Conservation (phyloP, 2,888 invertebrate species). For the Oscheius onirici region DNA sequence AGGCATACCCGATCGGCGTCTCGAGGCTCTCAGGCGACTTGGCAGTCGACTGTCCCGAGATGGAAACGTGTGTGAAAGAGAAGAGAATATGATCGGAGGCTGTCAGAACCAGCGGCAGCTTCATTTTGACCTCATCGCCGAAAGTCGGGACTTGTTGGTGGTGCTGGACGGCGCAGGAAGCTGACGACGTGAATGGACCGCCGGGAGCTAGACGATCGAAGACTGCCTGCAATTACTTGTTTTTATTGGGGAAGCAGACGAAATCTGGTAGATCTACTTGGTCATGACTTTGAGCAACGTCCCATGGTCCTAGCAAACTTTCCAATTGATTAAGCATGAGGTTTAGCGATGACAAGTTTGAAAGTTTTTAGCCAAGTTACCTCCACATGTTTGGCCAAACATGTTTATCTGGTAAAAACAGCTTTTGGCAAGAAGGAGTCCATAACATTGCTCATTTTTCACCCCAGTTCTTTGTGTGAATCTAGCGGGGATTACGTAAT, state of each 20-base stretch:
- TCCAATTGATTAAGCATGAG: too few species aligned
- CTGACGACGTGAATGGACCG: slow-evolving; percentile 58
- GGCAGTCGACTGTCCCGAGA: slow-evolving; percentile 76
- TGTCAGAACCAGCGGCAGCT: slow-evolving; percentile 85
- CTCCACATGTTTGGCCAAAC: too few species aligned
- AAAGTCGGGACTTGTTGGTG: slow-evolving; percentile 69
- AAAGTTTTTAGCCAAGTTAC: too few species aligned
- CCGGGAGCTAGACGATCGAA: slow-evolving; percentile 55
- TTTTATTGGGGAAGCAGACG: slow-evolving; percentile 3
- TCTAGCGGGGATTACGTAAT: too few species aligned
- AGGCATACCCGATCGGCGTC: slow-evolving; percentile 87
- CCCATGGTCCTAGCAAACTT: too few species aligned
- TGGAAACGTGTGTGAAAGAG: slow-evolving; percentile 93
- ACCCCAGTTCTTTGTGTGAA: too few species aligned
- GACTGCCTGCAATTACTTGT: slow-evolving; percentile 38
- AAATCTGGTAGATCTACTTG: too few species aligned
- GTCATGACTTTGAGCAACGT: too few species aligned
- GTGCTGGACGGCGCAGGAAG: slow-evolving; percentile 65
- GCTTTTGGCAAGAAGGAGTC: too few species aligned
- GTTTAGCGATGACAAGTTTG: too few species aligned
- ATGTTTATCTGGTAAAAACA: too few species aligned
- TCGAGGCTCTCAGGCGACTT: slow-evolving; percentile 67
- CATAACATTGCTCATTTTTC: too few species aligned
- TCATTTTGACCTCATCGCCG: slow-evolving; percentile 81
- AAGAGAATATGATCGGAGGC: slow-evolving; percentile 90